Evolutionary conservation across 2,113 vertebrate species (phyloP).

Genomic region (Tinamus guttatus): DNA sequence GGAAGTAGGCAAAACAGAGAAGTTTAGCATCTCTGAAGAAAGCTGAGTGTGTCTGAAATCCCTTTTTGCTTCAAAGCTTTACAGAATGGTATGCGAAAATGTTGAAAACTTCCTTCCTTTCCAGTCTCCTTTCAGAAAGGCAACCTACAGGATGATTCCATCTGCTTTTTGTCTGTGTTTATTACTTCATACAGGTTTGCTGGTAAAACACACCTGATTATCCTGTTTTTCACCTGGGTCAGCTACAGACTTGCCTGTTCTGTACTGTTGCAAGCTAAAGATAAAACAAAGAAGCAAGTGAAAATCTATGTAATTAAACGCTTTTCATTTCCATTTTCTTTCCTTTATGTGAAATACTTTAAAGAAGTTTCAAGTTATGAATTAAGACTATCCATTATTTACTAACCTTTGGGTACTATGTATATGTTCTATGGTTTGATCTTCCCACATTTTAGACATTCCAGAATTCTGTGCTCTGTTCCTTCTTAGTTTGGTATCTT

Average conservation of each 20-base stretch:
- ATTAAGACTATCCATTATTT: neutral
- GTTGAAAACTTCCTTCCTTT: neutral
- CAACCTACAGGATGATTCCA: neutral
- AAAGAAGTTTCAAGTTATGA: neutral
- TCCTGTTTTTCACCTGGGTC: conserved; percentile 33
- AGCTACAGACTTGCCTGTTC: neutral
- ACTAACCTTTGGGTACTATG: conserved; percentile 69
- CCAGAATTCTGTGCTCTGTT: conserved; percentile 69
- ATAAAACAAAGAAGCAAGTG: neutral
- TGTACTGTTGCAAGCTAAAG: conserved; percentile 21
- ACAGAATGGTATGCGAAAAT: neutral
- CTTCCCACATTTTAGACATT: conserved; percentile 69
- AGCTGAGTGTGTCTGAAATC: too few species aligned
- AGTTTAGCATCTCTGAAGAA: too few species aligned
- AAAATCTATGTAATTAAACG: neutral
- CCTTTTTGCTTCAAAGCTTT: too few species aligned
- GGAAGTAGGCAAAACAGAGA: too few species aligned
- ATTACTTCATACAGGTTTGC: conserved; percentile 1
- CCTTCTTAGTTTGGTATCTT: conserved; percentile 57
- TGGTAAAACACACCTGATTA: conserved; percentile 67
- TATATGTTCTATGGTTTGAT: conserved; percentile 64
- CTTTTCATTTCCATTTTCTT: neutral
- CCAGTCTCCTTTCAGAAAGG: neutral
- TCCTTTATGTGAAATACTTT: neutral
- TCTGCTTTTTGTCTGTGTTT: neutral